phyloP scores from a whole-genome alignment of 1,140 invertebrate genomes.

The Halyomorpha halys region DNA sequence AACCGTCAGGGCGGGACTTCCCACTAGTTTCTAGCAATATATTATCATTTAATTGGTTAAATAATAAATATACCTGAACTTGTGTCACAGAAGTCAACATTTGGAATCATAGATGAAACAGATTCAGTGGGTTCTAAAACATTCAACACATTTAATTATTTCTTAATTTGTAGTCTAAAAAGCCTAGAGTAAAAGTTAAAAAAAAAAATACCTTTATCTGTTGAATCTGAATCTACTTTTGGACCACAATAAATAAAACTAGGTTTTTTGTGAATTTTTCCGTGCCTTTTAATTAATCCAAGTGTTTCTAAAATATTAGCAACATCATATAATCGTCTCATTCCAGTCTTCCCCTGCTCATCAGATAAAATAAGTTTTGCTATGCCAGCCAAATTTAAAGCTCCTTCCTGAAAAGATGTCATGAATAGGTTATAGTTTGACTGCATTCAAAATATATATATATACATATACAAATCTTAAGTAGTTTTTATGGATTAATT shows the following conservation, averaged over 20 bases:
- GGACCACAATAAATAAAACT: conserved; percentile 58
- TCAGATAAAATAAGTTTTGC: conserved; percentile 20
- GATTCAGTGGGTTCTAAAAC: not conserved
- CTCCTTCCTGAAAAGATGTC: conserved; percentile 47
- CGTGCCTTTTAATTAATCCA: conserved; percentile 52
- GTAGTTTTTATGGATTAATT: no score
- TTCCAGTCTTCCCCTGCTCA: conserved; percentile 46
- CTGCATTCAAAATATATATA: no score
- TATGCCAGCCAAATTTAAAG: conserved; percentile 27
- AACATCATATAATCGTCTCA: conserved; percentile 61
- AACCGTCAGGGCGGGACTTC: no score
- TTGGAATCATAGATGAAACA: not conserved
- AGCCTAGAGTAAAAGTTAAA: not conserved
- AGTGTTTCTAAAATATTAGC: conserved; percentile 62
- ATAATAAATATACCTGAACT: not conserved
- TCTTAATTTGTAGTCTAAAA: not conserved
- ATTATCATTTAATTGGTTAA: no score
- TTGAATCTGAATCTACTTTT: not conserved
- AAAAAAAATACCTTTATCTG: not conserved
- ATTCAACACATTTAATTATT: not conserved
- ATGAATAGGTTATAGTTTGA: no score
- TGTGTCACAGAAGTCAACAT: conserved; percentile 12
- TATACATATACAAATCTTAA: no score
- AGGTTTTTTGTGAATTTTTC: conserved; percentile 48
- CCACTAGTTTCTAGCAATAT: no score